Evolutionary conservation across 2,797 vertebrate genomes (phyloP), one percentile per base, ranked within the genome.

Genomic region (Apogon hyalosoma): DNA sequence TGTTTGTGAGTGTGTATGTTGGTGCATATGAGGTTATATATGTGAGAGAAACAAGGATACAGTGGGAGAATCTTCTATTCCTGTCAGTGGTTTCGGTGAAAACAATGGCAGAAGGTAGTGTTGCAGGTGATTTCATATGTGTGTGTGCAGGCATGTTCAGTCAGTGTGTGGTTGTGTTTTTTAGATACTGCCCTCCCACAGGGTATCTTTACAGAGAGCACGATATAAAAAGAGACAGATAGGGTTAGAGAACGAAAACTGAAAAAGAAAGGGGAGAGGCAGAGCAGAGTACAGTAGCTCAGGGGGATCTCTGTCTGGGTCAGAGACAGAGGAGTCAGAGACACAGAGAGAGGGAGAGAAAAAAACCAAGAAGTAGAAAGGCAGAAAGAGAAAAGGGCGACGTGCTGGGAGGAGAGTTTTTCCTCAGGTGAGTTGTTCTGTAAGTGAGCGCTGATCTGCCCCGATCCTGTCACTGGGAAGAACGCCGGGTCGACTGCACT

Each of bases 391-490:
- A 85, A 87, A 76, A 77, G 69, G 86, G 72, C 49, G 69, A 79
- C 71, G 42, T 72, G 75, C 74, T 59, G 80, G 77, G 77, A 84
- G 75, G 66, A 80, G 80, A 87, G 88, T 90, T 92, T 90, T 92
- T 89, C 88, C 88, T 90, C 91, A 91, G 90, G 91, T 92, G 89
- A 91, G 88, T 88, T 87, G 86, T 84, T 90, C 87, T 83, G 81
- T 87, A 83, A 50, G 69, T 55, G 65, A 89, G 39, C 36, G 18
- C 71, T 81, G 70, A 87, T 77, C 39, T 70, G 79, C 83, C 86
- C 81, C 82, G 80, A 89, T 84, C 84, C 80, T 90, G 90, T 87
- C 83, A 69, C 66, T 58, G 83, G 11, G 0, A 75, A 63, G 84
- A 73, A 80, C 50, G 56, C 64, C 0, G 18, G 87, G 82, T 69